Base-by-base conservation (phyloP, 2,797 vertebrate genomes). In the Xerus rutilus region DNA sequence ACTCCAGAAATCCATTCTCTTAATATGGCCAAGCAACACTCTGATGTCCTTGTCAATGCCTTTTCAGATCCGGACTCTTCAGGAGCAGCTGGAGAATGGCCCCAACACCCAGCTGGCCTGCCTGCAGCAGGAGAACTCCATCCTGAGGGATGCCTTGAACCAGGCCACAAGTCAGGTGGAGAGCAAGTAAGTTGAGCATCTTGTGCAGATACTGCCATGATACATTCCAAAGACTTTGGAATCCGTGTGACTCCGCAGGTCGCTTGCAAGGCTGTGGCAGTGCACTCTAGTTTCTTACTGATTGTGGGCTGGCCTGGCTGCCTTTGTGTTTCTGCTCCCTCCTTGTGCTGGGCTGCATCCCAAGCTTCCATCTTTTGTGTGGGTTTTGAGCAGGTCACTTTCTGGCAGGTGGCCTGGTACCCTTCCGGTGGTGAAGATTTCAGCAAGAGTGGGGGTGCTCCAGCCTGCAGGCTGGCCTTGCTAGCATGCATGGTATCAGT, bases 131-230 rank as follows among this genome's bases (percentile, higher is more conserved):
- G 99, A 99, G 98, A 99, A 99, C 98, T 99, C 99, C 52, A 99
- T 99, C 97, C 99, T 99, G 81, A 99, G 99, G 23, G 99, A 99
- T 0, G 99, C 99, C 28, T 98, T 99, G 96, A 99, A 99, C 98
- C 99, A 99, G 98, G 99, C 99, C 82, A 99, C 99, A 0, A 99
- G 99, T 98, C 99, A 99, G 98, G 99, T 98, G 30, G 99, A 99
- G 98, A 99, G 99, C 99, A 99, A 99, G 99, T 99, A 98, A 99
- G 99, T 98, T 69, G 23, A 54, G 30, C 39, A n/a, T 65, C 45
- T 69, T 23, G 7, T 57, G 13, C 18, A 84, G 52, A 81, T 32
- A 70, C 88, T 3, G 30, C 59, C 23, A 30, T 47, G 15, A 3
- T 65, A 30, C 43, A 28, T 62, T 59, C 32, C 39, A 39, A 35